Evolutionary conservation across 2,797 vertebrate genomes (phyloP).

Genomic region (Gymnothorax javanicus): DNA sequence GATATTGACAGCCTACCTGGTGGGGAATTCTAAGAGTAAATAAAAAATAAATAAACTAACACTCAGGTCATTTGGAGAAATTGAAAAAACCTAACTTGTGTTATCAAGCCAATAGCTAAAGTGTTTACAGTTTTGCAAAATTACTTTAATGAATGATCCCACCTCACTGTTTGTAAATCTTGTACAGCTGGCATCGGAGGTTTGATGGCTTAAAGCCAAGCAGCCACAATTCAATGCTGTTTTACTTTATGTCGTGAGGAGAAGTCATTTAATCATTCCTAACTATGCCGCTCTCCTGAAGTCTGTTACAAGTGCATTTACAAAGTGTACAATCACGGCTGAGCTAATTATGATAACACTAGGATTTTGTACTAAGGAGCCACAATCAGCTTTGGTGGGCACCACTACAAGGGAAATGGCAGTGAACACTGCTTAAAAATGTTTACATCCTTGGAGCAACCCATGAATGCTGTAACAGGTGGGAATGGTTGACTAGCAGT

Average conservation of each 20-base stretch:
- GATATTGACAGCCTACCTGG: neutral
- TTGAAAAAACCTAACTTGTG: conserved; percentile 13
- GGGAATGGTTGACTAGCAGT: neutral
- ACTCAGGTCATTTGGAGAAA: conserved; percentile 21
- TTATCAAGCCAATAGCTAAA: conserved; percentile 36
- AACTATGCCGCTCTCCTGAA: neutral
- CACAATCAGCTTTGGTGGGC: neutral
- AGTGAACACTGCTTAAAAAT: neutral
- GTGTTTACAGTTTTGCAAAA: conserved; percentile 35
- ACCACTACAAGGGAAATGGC: neutral
- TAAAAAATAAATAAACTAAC: conserved; percentile 23
- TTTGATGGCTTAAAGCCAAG: conserved; percentile 23
- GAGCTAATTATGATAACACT: neutral
- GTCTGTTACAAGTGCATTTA: neutral
- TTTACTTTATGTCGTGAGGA: conserved; percentile 1
- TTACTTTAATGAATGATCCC: conserved; percentile 36
- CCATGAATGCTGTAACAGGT: neutral
- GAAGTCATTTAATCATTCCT: conserved; percentile 5
- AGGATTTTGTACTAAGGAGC: neutral
- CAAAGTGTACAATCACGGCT: neutral
- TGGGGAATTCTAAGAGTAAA: neutral
- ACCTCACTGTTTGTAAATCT: conserved; percentile 27
- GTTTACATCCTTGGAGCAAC: neutral
- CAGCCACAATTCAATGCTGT: conserved; percentile 19
- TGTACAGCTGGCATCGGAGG: conserved; percentile 36